A percentile compares a stretch with the other conserved stretches of the same genome.
These are phyloP conservation scores for Gopherus flavomarginatus DNA, from an alignment of 2,113 vertebrate species.

Conservation along the genomic window DNA sequence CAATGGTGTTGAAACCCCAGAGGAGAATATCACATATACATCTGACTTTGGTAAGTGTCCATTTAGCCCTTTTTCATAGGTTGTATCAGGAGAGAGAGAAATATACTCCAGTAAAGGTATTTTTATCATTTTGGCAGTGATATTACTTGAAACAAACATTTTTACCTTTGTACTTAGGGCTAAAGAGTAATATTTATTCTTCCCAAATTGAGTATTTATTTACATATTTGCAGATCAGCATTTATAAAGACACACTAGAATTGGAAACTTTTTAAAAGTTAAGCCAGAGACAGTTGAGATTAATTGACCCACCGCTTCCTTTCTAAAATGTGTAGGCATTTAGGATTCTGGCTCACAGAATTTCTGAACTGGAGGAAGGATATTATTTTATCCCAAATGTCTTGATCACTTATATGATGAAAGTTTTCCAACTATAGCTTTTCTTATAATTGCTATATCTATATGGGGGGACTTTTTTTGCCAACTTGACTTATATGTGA, in stretches of 20 bases:
- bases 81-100: not conserved
- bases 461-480: not conserved
- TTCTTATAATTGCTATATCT: not conserved
- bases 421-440: not conserved
- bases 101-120: not conserved
- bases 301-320: not conserved
- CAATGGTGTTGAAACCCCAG: conserved; percentile 48
- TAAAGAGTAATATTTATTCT: not conserved
- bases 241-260: not conserved
- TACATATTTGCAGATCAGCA: not conserved
- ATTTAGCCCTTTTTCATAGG: not conserved
- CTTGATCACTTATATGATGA: not conserved
- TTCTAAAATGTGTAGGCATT: not conserved
- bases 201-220: not conserved
- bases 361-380: not conserved
- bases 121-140: not conserved
- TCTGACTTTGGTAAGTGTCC: conserved; percentile 54
- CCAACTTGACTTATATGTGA: not conserved
- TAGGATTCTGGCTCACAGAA: not conserved
- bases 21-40: not conserved
- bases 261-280: not conserved
- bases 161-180: not conserved
- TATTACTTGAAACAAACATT: not conserved
- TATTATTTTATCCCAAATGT: not conserved
- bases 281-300: not conserved